These are phyloP conservation scores for Pantelozetes paolii DNA, from an alignment of 2,888 invertebrate genomes.

Conservation along the genomic window DNA sequence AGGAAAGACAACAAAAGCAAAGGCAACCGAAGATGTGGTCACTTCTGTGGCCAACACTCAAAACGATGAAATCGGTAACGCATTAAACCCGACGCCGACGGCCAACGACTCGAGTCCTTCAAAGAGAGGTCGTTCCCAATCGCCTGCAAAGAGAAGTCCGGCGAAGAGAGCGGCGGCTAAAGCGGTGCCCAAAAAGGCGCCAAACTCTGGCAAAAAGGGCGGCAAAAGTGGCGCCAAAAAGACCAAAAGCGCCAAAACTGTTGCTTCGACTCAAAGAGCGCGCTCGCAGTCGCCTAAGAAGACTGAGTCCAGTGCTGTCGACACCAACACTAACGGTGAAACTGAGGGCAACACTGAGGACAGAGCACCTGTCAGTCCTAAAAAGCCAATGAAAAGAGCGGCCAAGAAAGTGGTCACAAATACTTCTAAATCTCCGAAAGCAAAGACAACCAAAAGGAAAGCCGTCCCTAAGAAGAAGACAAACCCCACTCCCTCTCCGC, in stretches of 20 bases:
- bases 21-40: background rate
- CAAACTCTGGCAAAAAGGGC: background rate
- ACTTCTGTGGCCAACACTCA: slow-evolving; percentile 13
- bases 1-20: background rate
- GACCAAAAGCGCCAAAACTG: background rate
- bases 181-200: background rate
- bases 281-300: background rate
- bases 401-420: background rate
- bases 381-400: background rate
- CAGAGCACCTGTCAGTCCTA: background rate
- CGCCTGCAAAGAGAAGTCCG: background rate
- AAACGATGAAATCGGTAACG: slow-evolving; percentile 11
- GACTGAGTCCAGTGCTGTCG: background rate
- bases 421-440: background rate
- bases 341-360: background rate
- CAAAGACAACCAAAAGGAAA: background rate
- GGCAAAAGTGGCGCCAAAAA: slow-evolving; percentile 17
- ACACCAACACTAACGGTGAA: background rate
- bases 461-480: background rate
- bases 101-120: background rate
- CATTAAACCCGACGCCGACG: slow-evolving; percentile 4
- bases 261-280: background rate
- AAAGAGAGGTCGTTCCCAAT: background rate
- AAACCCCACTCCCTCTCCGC: background rate
- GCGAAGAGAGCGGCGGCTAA: background rate